Base-by-base conservation (phyloP, 1,140 invertebrate genomes). In the Whitmania pigra region DNA sequence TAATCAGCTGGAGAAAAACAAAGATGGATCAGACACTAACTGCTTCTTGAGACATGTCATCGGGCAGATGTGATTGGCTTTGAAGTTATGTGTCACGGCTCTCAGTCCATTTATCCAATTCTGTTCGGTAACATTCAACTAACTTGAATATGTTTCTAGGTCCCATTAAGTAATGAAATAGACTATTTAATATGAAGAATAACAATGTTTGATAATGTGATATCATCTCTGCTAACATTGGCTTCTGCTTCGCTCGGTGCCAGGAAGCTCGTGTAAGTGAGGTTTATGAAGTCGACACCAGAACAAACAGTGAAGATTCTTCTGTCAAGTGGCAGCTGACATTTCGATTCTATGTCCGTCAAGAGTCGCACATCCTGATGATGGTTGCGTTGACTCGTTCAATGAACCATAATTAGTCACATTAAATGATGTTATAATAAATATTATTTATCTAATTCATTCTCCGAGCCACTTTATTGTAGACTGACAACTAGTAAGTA, bases 271-370 rank as follows among this genome's bases (percentile, higher is more conserved):
- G 94, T 93, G 82, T 96, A 96, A 84, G 92, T 96, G 80, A 99
- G 94, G 83, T 97, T 97, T 77, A 99, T 97, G 81, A 99, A 93
- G 85, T 99, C 96, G 25, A 92, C 91, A n/a, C 95, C 95, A 80
- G 92, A 94, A 82, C 95, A 98, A 76, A 99, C 93, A 67, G 94
- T 97, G n/a, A 99, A 83, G 63, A 93, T 96, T 79, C 93, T 90
- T 67, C 95, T 92, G 78, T 99, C 95, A 55, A 97, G 79, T 75
- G 87, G 88, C 70, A 90, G 88, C 53, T 79, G 77, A 78, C 72
- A 78, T 68, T 83, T 81, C 72, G 81, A 78, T 75, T 84, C 81
- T 29, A 98, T 83, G 78, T 92, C 92, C 77, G 87, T 86, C 68
- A 87, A 83, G 54, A 96, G 82, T 80, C 93, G 92, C 0, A 87